These are phyloP conservation scores for Leucozona laternaria DNA, from an alignment of 2,888 invertebrate species.

Conservation along the genomic window DNA sequence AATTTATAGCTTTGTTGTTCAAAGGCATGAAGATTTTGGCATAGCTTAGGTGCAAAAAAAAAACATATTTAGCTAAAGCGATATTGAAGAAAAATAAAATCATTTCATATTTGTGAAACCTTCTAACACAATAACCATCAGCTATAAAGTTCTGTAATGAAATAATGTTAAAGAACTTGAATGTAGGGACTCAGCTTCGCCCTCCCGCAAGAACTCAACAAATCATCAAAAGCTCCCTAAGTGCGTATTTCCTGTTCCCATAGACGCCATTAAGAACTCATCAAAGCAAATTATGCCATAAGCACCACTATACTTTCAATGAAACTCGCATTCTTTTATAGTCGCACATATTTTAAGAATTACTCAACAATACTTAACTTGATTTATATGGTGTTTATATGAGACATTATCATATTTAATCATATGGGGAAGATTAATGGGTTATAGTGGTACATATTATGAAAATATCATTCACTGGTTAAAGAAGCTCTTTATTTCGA, in stretches of 20 bases:
- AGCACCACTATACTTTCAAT: conserved; percentile 26
- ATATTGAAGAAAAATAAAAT: no score
- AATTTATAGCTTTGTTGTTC: background rate
- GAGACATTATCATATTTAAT: conserved; percentile 24
- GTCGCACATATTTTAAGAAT: conserved; percentile 33
- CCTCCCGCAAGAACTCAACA: background rate
- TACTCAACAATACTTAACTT: conserved; percentile 22
- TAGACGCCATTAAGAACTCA: conserved; percentile 21
- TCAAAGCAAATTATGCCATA: conserved; percentile 21
- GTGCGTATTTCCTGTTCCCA: conserved; percentile 4
- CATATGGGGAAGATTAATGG: conserved; percentile 1
- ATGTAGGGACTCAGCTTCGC: background rate
- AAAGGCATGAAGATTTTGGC: background rate
- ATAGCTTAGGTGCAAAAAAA: background rate
- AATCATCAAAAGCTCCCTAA: conserved; percentile 20
- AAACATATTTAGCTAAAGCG: background rate
- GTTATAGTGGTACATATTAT: background rate
- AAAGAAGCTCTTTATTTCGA: background rate
- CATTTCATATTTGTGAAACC: background rate
- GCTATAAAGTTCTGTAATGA: background rate
- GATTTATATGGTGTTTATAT: conserved; percentile 23
- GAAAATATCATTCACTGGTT: background rate
- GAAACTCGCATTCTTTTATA: conserved; percentile 22
- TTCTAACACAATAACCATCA: background rate
- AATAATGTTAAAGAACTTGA: background rate